Evolutionary conservation across 2,113 vertebrate genomes (phyloP), one percentile per base, ranked within the genome.

Genomic region (Pygoscelis antarcticus): DNA sequence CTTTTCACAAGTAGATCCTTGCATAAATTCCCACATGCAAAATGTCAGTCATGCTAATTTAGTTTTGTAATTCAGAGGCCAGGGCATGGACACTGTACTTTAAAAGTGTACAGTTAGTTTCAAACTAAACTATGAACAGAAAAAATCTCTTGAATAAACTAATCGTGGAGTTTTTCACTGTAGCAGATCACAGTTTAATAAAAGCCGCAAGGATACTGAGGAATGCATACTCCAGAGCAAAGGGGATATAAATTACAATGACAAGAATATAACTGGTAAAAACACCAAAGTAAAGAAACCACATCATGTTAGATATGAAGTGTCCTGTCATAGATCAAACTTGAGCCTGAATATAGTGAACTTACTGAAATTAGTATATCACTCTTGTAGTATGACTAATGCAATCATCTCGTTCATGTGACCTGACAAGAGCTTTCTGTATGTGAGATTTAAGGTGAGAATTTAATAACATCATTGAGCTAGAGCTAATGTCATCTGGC

Each of bases 391-490:
- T 61, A 93, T 61, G 69, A 94, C 91, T 95, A 96, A 91, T 90
- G 89, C 84, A 94, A 96, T 95, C 89, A 90, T 83, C 81, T 93
- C 32, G 4, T 87, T 96, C 91, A 70, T 94, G 94, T 93, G 94
- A 93, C 94, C 96, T 89, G 83, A 93, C 89, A 95, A 95, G 94
- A 96, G 68, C 92, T 95, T 97, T 94, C 97, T 93, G 88, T 52
- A 87, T 55, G 82, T 69, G 76, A 97, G 92, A 98, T 94, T 96
- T 92, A 96, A 96, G 87, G 88, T 79, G 77, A 97, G 92, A 75
- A 94, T 96, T 93, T 97, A 84, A 93, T 97, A 97, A 98, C 91
- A 96, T 85, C 70, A 5, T 76, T 96, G 97, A 98, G 92, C 91
- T 93, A 94, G 64, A 96, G 72, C 68, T 95, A 92, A 96, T 97